Evolutionary conservation across 2,888 invertebrate genomes (phyloP), one percentile per base, ranked within the genome.

Genomic region (Muscina levida): DNA sequence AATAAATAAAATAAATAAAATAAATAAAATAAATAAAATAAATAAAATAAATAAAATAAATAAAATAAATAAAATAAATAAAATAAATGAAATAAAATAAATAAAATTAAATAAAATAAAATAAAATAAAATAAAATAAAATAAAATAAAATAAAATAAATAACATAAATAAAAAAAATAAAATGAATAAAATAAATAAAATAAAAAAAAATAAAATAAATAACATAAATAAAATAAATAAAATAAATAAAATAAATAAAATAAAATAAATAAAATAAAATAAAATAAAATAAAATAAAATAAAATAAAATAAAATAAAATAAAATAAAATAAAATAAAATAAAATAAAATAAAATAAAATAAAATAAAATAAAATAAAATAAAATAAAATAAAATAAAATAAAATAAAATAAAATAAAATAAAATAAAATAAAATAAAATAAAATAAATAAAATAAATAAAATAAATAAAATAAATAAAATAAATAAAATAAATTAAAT

Each of bases 151-250:
- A n/a, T n/a, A 24, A 71, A 71, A 44, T 31, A 24, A 39, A 39
- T 42, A 56, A 57, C 53, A 44, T 51, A 22, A 56, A 53, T n/a
- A 37, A 51, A 51, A 68, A 10, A 26, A 15, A 31, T 10, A 22
- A n/a, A 24, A 66, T 15, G 11, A 5, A 15, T 1, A 5, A n/a
- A 68, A 15, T 22, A 39, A 22, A n/a, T 19, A 17, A 44, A 65
- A 57, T 8, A 13, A 19, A 39, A 2, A 11, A 51, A 11, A 17
- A 2, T 10, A 37, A 48, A 1, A 4, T 17, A 5, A 42, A 13
- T 15, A 42, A 19, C 0, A 44, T 13, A 8, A 44, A 8, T 13
- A 44, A 8, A 8, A 44, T 13, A 8, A 44, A 8, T 13, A 44
- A 8, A 8, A 44, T 13, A 8, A 44, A 8, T 13, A 8, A 44